These are phyloP conservation scores for Lampris megalopsis DNA, from an alignment of 2,113 vertebrate species.

Conservation along the genomic window DNA sequence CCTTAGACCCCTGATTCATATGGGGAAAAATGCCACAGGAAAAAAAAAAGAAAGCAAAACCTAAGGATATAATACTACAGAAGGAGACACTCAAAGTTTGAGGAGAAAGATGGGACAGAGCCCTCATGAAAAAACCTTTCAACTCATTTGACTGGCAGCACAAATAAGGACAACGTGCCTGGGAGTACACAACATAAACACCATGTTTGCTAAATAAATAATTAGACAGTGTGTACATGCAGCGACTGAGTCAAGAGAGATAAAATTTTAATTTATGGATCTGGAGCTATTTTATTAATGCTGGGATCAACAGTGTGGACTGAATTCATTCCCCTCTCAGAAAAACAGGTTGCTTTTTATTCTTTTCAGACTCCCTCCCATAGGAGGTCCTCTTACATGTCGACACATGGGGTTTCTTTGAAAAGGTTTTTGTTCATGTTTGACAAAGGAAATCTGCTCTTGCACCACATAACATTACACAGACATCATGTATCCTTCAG, in stretches of 20 bases:
- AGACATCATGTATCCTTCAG: slow-evolving; percentile 8
- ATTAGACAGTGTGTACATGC: background rate
- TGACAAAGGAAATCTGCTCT: slow-evolving; percentile 29
- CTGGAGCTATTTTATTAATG: slow-evolving; percentile 18
- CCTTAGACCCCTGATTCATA: too few relatives aligned
- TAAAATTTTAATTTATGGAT: slow-evolving; percentile 31
- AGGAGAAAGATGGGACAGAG: too few relatives aligned
- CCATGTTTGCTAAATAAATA: slow-evolving; percentile 15
- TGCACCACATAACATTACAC: slow-evolving; percentile 23
- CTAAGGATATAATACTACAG: too few relatives aligned
- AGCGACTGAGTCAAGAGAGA: background rate
- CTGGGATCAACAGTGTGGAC: slow-evolving; percentile 12
- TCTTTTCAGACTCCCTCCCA: slow-evolving; percentile 20
- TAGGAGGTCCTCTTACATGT: slow-evolving; percentile 14
- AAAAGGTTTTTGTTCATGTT: slow-evolving; percentile 38
- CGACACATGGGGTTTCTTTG: slow-evolving; percentile 23
- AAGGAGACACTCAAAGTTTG: background rate
- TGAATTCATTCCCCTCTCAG: slow-evolving; percentile 11
- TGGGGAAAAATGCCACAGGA: too few relatives aligned
- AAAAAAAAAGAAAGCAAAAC: too few relatives aligned
- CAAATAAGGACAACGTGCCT: background rate
- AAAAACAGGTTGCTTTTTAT: slow-evolving; percentile 13
- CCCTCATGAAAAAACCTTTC: too few relatives aligned
- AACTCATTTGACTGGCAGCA: background rate
- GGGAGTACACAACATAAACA: slow-evolving; percentile 2